Percentiles rank a stretch among this genome's conserved stretches.
Evolutionary conservation across 2,113 vertebrate species (phyloP).

Genomic region (Trematocara variabile): DNA sequence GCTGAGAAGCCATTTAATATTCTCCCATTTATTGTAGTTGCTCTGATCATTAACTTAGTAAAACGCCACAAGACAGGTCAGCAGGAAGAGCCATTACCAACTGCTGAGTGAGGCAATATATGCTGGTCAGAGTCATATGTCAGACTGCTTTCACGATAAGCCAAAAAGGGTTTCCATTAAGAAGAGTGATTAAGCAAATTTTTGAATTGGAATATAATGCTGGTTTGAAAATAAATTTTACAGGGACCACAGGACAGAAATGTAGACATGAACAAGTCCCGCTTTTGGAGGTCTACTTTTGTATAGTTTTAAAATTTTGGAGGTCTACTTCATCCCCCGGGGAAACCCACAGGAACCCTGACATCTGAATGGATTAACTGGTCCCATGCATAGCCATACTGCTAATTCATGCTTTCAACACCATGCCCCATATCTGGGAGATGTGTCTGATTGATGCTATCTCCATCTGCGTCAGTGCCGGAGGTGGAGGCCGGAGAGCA

Average conservation of each 20-base stretch:
- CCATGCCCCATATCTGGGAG: constrained; percentile 22
- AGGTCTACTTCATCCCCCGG: not conserved
- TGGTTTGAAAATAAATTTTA: constrained; percentile 5
- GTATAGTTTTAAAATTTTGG: not conserved
- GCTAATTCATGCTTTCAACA: constrained; percentile 48
- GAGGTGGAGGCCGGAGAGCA: constrained; percentile 22
- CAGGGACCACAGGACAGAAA: not conserved
- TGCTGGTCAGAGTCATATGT: constrained; percentile 38
- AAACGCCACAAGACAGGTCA: constrained; percentile 51
- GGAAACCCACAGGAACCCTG: not conserved
- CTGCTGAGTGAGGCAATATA: constrained; percentile 51
- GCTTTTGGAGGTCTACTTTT: not conserved
- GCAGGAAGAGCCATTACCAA: constrained; percentile 53
- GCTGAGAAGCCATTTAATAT: constrained; percentile 56
- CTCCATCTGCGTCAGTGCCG: constrained; percentile 33
- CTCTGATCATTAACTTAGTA: constrained; percentile 62
- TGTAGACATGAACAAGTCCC: not conserved
- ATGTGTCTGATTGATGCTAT: constrained; percentile 43
- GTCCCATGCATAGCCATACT: constrained; percentile 3
- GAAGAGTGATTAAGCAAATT: not conserved
- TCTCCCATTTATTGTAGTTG: constrained; percentile 47
- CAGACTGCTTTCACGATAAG: constrained; percentile 25
- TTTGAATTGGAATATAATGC: not conserved
- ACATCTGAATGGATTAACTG: constrained; percentile 23
- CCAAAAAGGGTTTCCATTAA: constrained; percentile 27